A percentile compares a stretch with the other conserved stretches of the same genome.
Evolutionary conservation across 2,113 vertebrate species (phyloP).

Genomic region (Psephotus haematonotus): DNA sequence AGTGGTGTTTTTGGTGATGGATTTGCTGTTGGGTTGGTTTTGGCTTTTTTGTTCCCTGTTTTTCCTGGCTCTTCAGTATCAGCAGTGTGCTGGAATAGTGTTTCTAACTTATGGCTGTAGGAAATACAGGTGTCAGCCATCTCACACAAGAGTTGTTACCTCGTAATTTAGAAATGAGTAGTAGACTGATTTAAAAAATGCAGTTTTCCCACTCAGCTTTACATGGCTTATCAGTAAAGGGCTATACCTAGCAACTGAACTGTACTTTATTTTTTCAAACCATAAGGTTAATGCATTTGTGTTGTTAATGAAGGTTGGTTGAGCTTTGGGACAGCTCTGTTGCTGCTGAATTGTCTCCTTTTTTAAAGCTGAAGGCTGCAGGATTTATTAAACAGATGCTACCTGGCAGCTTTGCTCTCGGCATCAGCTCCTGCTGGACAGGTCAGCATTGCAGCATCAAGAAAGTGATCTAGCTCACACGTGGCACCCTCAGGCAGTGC

Average conservation of each 20-base stretch:
- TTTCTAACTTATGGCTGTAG: fast-evolving
- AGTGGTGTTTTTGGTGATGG: neutral
- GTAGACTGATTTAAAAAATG: neutral
- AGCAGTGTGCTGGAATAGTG: neutral
- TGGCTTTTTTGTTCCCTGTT: neutral
- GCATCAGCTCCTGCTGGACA: neutral
- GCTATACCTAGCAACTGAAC: neutral
- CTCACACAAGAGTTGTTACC: neutral
- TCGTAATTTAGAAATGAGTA: neutral
- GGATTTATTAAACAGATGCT: neutral
- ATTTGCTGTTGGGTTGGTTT: neutral
- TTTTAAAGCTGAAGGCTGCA: neutral
- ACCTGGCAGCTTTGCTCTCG: neutral
- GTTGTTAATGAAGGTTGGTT: neutral
- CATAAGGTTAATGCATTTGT: neutral
- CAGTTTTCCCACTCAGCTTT: neutral
- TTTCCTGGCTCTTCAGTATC: neutral
- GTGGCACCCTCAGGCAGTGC: neutral
- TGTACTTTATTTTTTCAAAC: neutral
- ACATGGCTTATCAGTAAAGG: neutral
- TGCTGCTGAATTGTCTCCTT: neutral
- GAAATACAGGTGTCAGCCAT: neutral
- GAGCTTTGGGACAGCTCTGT: neutral
- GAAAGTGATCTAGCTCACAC: neutral
- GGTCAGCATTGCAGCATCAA: fast-evolving